Conservation (phyloP, 1,140 invertebrate species). For the Bacillus rossius region DNA sequence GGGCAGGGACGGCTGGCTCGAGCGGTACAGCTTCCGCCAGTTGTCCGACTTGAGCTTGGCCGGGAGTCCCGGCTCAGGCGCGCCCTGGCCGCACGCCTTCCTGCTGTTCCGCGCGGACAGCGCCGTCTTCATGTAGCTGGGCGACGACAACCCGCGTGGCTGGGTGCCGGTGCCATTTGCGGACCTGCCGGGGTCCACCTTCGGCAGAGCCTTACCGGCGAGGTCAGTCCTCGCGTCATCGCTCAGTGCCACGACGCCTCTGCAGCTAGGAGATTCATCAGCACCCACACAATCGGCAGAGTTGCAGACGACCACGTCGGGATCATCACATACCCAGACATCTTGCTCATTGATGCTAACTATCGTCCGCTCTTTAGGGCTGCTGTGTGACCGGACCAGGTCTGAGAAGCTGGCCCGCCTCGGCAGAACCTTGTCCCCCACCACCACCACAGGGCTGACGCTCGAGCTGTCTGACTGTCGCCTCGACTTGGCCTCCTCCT, state of each 20-base stretch:
- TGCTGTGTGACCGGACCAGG: constrained; percentile 13
- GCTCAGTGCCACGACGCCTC: neutral
- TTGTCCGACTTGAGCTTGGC: constrained; percentile 31
- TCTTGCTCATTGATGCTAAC: neutral
- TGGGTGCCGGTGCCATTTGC: neutral
- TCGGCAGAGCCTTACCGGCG: neutral
- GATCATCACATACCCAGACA: neutral
- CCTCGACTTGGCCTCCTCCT: neutral
- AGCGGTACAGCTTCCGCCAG: constrained; percentile 28
- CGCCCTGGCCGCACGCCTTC: neutral
- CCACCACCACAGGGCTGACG: neutral
- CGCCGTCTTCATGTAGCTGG: constrained; percentile 57
- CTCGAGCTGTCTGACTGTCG: neutral
- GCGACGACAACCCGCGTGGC: constrained; percentile 48
- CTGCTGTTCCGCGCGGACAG: constrained; percentile 35
- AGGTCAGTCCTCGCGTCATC: neutral
- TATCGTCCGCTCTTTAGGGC: neutral
- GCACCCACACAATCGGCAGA: neutral
- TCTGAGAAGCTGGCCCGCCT: constrained; percentile 15
- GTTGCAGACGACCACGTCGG: no score
- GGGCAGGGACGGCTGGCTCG: neutral
- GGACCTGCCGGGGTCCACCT: neutral
- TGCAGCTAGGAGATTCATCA: no score
- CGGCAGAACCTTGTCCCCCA: neutral
- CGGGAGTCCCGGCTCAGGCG: constrained; percentile 7